Conservation (phyloP, 1,140 invertebrate genomes). For the Macrotrachela quadricornifera region DNA sequence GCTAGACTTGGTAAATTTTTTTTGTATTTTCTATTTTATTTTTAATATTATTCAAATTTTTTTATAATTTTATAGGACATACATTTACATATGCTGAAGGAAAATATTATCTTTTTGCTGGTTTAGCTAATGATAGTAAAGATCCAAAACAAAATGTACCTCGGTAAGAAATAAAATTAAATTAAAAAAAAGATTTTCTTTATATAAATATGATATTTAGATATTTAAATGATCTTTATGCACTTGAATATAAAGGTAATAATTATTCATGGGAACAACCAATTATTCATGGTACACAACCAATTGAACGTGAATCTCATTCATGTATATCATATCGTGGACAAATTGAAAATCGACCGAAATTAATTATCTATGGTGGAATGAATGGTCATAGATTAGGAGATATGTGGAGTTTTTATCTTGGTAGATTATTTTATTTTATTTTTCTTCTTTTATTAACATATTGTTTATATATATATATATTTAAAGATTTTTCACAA, state of each 20-base stretch:
- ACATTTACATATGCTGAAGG: slow-evolving; percentile 88
- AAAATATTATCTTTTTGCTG: slow-evolving; percentile 85
- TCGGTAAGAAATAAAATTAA: too few species aligned
- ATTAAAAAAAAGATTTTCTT: too few species aligned
- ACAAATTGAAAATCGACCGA: slow-evolving; percentile 40
- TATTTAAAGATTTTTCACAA: slow-evolving; percentile 29
- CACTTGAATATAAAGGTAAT: slow-evolving; percentile 56
- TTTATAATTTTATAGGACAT: slow-evolving; percentile 41
- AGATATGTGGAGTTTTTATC: slow-evolving; percentile 53
- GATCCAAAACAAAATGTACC: slow-evolving; percentile 95
- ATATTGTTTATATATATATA: too few species aligned
- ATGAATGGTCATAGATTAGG: slow-evolving; percentile 84
- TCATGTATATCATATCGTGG: slow-evolving; percentile 73
- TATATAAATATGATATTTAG: slow-evolving; percentile 15
- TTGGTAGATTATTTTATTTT: slow-evolving; percentile 61
- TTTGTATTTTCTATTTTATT: too few species aligned
- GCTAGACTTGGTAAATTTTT: slow-evolving; percentile 42
- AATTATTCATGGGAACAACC: slow-evolving; percentile 72
- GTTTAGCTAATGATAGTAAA: slow-evolving; percentile 85
- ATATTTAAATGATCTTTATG: slow-evolving; percentile 70
- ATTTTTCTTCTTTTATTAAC: too few species aligned
- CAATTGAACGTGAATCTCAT: slow-evolving; percentile 83
- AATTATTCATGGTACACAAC: slow-evolving; percentile 54
- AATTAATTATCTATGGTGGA: slow-evolving; percentile 80
- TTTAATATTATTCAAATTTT: too few species aligned